phyloP scores from a whole-genome alignment of 2,113 vertebrate species.

The Oreochromis aureus region DNA sequence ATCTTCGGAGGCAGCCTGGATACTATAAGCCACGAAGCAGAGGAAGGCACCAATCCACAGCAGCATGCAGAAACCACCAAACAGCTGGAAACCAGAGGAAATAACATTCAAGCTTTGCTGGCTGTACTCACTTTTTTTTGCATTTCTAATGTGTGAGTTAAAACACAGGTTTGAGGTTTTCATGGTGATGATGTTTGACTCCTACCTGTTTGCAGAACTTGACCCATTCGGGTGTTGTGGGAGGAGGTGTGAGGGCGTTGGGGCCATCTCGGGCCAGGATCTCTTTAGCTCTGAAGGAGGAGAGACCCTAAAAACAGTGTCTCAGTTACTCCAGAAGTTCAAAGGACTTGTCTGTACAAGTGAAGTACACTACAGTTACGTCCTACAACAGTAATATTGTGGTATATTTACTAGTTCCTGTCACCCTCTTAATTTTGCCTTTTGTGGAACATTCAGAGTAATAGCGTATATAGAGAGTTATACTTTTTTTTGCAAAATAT shows the following conservation, averaged over 20 bases:
- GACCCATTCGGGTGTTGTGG: slow-evolving; percentile 93
- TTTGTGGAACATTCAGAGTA: not conserved
- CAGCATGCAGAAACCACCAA: slow-evolving; percentile 93
- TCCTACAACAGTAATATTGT: not conserved
- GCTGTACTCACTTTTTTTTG: not conserved
- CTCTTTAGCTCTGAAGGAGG: slow-evolving; percentile 80
- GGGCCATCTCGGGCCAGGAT: slow-evolving; percentile 90
- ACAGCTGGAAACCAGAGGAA: slow-evolving; percentile 68
- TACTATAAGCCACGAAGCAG: slow-evolving; percentile 87
- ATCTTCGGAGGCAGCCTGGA: slow-evolving; percentile 79
- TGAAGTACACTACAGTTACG: not conserved
- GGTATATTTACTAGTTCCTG: not conserved
- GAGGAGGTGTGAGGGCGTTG: slow-evolving; percentile 89
- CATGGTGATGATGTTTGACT: not conserved
- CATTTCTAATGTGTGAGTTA: not conserved
- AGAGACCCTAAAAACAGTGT: slow-evolving; percentile 75
- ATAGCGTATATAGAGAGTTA: not conserved
- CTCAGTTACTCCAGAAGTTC: not conserved
- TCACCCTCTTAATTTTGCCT: not conserved
- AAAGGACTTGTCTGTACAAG: not conserved
- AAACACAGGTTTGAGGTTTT: not conserved
- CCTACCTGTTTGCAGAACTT: slow-evolving; percentile 87
- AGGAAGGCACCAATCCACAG: slow-evolving; percentile 95
- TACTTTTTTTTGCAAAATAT: not conserved
- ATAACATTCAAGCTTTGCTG: not conserved